Evolutionary conservation across 2,797 vertebrate genomes (phyloP), one percentile per base, ranked within the genome.

Genomic region (Centropyge bicolor): DNA sequence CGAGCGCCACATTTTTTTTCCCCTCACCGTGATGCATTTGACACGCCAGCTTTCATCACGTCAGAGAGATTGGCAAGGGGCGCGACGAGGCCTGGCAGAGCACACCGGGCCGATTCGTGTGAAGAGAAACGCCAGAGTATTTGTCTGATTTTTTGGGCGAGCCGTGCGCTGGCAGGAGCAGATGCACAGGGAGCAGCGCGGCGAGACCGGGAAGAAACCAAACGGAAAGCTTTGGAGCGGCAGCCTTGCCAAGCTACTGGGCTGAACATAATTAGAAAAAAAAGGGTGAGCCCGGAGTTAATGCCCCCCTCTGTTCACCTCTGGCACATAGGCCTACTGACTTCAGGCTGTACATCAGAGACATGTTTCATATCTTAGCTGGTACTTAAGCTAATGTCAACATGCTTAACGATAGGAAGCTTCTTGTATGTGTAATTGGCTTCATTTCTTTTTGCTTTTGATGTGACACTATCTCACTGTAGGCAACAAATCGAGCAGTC

Each of bases 11-110:
- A 81, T 82, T 86, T 83, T 67, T n/a, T n/a, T 31, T 31, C 27
- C 66, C 74, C 35, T 49, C 62, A 0, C 46, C n/a, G 51, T 46
- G 67, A 76, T 83, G 80, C 86, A 80, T 88, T 86, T 49, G 82
- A 92, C 82, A 86, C 51, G 62, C 82, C 88, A 80, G 77, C 56
- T 83, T 86, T 74, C 78, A 90, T 92, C 89, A 80, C 49, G 74
- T 88, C 88, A 88, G 36, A 66, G 51, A 83, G 84, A 75, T 56
- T 82, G 85, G 89, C 83, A 38, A 61, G 46, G 46, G 77, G 70
- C 70, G 11, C 76, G 70, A 46, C 43, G 8, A 77, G 82, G 41
- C 74, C 79, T 89, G 87, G 84, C 85, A 86, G 48, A 24, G 62
- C 59, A 7, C 77, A 55, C 75, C 76, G 17, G 82, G 40, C 82